Conservation (phyloP, 2,797 vertebrate genomes). For the Rhinichthys osculus region DNA sequence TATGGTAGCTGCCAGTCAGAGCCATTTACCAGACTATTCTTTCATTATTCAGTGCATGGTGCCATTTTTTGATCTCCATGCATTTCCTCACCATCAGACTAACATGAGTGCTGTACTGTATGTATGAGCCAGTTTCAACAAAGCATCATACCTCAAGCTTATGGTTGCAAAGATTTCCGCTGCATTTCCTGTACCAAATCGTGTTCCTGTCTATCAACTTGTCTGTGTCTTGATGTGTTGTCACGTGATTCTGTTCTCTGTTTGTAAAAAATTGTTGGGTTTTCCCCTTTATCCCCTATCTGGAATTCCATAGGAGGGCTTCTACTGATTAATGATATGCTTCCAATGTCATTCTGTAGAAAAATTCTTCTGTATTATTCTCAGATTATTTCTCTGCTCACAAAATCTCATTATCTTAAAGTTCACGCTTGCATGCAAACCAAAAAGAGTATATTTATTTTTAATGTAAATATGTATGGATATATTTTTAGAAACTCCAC, state of each 20-base stretch:
- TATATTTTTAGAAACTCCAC: constrained; percentile 6
- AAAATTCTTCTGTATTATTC: not conserved
- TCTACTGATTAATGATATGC: not conserved
- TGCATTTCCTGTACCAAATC: constrained; percentile 70
- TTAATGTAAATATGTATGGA: not conserved
- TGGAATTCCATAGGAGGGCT: constrained; percentile 87
- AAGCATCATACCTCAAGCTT: constrained; percentile 64
- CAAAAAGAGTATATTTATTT: not conserved
- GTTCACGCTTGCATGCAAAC: constrained; percentile 17
- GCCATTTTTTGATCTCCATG: constrained; percentile 47
- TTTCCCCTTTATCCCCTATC: constrained; percentile 64
- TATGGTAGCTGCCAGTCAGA: constrained; percentile 70
- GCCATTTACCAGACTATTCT: constrained; percentile 46
- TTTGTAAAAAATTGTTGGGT: constrained; percentile 80
- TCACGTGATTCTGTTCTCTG: constrained; percentile 95
- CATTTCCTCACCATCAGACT: constrained; percentile 75
- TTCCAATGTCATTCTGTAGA: not conserved
- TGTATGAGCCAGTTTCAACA: constrained; percentile 73
- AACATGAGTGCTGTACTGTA: constrained; percentile 72
- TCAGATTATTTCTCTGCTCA: constrained; percentile 10
- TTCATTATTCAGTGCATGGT: constrained; percentile 59
- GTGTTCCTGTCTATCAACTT: constrained; percentile 71
- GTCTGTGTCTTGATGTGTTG: constrained; percentile 77
- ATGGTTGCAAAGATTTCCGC: constrained; percentile 65
- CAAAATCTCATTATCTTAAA: constrained; percentile 31